phyloP scores from a whole-genome alignment of 2,888 invertebrate species.

The Myathropa florea region DNA sequence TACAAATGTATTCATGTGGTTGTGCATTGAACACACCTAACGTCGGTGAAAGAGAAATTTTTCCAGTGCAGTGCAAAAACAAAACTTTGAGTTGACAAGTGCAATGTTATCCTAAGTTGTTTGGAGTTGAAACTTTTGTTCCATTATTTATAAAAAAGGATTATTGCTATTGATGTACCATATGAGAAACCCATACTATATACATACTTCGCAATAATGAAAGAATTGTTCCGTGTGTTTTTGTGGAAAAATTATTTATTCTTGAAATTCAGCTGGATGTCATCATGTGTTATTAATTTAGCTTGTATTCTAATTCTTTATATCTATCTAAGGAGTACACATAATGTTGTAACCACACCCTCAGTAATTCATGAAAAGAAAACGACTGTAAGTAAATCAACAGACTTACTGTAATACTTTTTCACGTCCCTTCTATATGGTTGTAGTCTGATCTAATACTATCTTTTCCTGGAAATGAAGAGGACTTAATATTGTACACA shows the following conservation, averaged over 20 bases:
- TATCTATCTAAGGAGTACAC: slow-evolving; percentile 73
- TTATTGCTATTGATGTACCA: not conserved
- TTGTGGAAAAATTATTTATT: slow-evolving; percentile 75
- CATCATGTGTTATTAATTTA: slow-evolving; percentile 67
- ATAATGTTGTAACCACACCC: slow-evolving; percentile 55
- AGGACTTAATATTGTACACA: slow-evolving; percentile 75
- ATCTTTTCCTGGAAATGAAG: slow-evolving; percentile 74
- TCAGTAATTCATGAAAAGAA: slow-evolving; percentile 43
- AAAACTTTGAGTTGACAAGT: too few species aligned
- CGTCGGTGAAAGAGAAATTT: too few species aligned
- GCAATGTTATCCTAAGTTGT: not conserved
- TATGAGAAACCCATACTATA: not conserved
- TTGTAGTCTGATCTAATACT: slow-evolving; percentile 72
- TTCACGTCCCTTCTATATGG: not conserved
- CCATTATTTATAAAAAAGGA: not conserved
- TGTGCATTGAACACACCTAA: too few species aligned
- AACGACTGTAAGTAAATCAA: slow-evolving; percentile 46
- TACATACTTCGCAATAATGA: slow-evolving; percentile 5
- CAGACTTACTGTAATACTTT: not conserved
- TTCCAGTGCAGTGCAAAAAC: too few species aligned
- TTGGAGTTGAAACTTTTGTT: not conserved
- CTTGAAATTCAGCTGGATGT: slow-evolving; percentile 72
- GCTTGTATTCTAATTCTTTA: slow-evolving; percentile 70
- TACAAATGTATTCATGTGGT: too few species aligned
- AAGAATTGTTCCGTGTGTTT: slow-evolving; percentile 72